These are phyloP conservation scores for Chrysolina americana DNA, from an alignment of 2,888 invertebrate genomes.

Conservation along the genomic window DNA sequence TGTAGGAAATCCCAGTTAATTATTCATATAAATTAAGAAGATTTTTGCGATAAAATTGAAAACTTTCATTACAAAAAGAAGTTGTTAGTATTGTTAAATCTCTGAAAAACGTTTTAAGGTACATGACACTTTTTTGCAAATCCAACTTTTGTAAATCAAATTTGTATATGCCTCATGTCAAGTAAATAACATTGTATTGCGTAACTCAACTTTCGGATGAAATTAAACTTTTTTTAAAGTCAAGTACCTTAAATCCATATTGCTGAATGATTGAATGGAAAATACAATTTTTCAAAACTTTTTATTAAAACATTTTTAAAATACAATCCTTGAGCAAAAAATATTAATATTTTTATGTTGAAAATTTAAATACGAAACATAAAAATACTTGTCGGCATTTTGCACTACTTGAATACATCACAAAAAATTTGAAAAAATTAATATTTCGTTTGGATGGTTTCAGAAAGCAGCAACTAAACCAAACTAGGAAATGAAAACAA, in stretches of 20 bases:
- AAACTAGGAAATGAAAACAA: neutral
- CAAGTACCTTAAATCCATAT: neutral
- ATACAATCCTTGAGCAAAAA: no score
- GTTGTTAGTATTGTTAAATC: neutral
- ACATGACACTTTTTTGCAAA: neutral
- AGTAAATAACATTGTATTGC: no score
- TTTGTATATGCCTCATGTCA: neutral
- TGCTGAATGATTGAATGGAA: neutral
- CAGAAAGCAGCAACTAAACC: neutral
- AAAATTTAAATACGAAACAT: neutral
- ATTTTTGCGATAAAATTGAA: neutral
- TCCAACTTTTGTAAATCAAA: no score
- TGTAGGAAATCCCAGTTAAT: neutral
- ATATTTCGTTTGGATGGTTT: neutral
- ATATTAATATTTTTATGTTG: no score
- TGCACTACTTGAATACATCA: neutral
- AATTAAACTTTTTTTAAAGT: neutral
- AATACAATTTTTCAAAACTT: neutral
- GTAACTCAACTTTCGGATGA: neutral
- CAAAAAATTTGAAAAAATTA: neutral
- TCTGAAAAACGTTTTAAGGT: neutral
- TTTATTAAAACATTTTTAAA: neutral
- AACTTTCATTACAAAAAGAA: neutral
- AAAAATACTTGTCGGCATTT: neutral
- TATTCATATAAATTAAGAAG: neutral